Evolutionary conservation across 2,888 invertebrate species (phyloP).

Genomic region (Chironomus tentans): DNA sequence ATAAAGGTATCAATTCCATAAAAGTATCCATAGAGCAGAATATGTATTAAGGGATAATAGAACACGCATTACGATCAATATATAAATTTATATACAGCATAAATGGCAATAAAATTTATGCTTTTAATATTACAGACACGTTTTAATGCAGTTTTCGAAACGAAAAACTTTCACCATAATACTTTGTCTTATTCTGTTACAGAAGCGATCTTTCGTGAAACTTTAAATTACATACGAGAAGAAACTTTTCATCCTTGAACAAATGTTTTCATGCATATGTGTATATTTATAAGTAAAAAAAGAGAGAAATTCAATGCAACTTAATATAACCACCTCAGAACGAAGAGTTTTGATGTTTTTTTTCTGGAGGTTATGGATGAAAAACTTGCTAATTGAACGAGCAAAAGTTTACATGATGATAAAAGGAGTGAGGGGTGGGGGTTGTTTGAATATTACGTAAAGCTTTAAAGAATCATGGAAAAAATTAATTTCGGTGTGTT

Average conservation of each 20-base stretch:
- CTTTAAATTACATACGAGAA: constrained; percentile 10
- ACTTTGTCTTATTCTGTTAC: background rate
- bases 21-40: background rate
- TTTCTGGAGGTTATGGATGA: background rate
- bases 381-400: background rate
- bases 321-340: background rate
- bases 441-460: too few species aligned
- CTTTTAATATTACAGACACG: constrained; percentile 8
- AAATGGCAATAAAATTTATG: background rate
- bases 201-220: background rate
- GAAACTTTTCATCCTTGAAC: background rate
- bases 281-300: too few species aligned
- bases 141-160: background rate
- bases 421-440: background rate
- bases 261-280: too few species aligned
- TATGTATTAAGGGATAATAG: background rate
- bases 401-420: background rate
- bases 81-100: background rate
- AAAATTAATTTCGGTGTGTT: too few species aligned
- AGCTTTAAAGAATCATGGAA: too few species aligned
- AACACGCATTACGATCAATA: constrained; percentile 9
- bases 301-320: background rate
- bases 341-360: background rate
- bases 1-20: background rate
- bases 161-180: background rate